Percentiles rank a stretch among this genome's conserved stretches.
Conservation (phyloP, 2,113 vertebrate species). For the Neotragus moschatus region DNA sequence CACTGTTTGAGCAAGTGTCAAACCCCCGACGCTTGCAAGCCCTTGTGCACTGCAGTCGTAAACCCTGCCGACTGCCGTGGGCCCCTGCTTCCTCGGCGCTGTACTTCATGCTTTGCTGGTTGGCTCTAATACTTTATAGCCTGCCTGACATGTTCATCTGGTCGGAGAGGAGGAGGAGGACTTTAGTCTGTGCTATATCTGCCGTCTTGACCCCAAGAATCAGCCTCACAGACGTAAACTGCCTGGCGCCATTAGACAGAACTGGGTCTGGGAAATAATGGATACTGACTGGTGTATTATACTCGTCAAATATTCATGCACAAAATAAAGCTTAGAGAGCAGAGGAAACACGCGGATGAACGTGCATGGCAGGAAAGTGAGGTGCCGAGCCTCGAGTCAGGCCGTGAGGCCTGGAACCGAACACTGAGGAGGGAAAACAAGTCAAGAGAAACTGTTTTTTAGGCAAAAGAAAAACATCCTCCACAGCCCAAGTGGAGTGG, state of each 20-base stretch:
- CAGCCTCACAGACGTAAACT: background rate
- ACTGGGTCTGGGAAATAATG: background rate
- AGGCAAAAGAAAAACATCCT: background rate
- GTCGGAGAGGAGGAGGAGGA: background rate
- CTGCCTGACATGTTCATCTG: background rate
- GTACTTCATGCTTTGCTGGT: background rate
- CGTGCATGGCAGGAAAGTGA: background rate
- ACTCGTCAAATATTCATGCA: background rate
- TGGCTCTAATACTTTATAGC: background rate
- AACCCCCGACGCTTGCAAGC: background rate
- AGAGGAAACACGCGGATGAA: background rate
- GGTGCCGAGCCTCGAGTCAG: background rate
- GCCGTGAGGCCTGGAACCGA: background rate
- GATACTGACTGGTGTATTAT: fast-evolving
- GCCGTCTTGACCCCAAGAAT: background rate
- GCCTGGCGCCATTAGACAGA: background rate
- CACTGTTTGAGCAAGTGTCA: background rate
- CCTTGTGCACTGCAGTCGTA: too few species aligned
- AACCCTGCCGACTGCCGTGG: too few species aligned
- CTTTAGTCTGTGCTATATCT: background rate
- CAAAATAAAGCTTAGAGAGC: background rate
- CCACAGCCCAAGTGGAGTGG: background rate
- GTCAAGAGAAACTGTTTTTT: background rate
- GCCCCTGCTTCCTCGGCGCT: background rate
- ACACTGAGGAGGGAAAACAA: background rate